Conservation (phyloP, 2,888 invertebrate species). For the Gymnoscelis rufifasciata region DNA sequence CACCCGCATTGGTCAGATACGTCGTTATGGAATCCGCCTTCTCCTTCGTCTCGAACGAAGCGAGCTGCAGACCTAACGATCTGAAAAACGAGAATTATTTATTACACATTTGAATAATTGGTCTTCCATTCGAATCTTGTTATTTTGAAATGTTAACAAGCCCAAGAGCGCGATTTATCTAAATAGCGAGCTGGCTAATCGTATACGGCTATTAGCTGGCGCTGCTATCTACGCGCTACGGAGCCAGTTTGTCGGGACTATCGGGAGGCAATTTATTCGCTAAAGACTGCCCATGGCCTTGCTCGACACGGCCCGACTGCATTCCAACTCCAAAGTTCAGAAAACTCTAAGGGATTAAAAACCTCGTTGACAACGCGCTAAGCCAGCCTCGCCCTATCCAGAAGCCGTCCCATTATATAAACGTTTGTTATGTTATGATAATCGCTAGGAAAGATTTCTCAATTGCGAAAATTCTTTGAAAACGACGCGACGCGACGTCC, state of each 20-base stretch:
- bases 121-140: conserved; percentile 9
- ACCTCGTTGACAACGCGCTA: conserved; percentile 33
- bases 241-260: conserved; percentile 53
- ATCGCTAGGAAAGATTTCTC: conserved; percentile 2
- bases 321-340: conserved; percentile 62
- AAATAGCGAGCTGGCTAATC: conserved; percentile 57
- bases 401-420: conserved; percentile 13
- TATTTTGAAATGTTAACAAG: conserved; percentile 21
- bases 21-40: conserved; percentile 91
- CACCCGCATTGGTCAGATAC: conserved; percentile 89
- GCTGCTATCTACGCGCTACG: conserved; percentile 40
- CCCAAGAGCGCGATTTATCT: conserved; percentile 43
- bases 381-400: conserved; percentile 15
- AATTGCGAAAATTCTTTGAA: conserved; percentile 1
- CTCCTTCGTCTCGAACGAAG: conserved; percentile 91
- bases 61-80: conserved; percentile 89
- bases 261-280: conserved; percentile 67
- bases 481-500: too few species aligned
- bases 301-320: conserved; percentile 46
- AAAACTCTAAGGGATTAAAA: conserved; percentile 60
- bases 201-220: conserved; percentile 58
- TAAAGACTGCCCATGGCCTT: conserved; percentile 64
- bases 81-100: conserved; percentile 55
- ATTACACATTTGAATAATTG: conserved; percentile 16
- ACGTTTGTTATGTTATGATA: conserved; percentile 5